Base-by-base conservation (phyloP, 2,797 vertebrate species). In the Alauda arvensis region DNA sequence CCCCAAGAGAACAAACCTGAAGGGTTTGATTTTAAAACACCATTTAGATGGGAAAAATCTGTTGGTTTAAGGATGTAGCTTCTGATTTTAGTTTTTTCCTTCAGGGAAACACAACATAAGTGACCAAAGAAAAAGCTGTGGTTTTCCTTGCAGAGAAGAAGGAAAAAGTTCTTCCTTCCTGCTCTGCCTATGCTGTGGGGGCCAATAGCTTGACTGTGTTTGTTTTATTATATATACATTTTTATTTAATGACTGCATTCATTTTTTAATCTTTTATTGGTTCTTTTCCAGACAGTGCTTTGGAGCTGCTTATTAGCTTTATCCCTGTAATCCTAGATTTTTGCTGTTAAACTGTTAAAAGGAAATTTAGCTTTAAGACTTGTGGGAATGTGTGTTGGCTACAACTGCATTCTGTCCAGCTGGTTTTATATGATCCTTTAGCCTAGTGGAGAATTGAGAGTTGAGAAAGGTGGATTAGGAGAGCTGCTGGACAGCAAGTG, bases 241-340 rank as follows among this genome's bases (percentile, higher is more conserved):
- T 89, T 59, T 85, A 20, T 84, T 89, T 90, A 83, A 85, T 83
- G 89, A 79, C 48, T 62, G 45, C 9, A 6, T 55, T 90, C 3
- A 21, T 53, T 92, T 92, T 87, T 90, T 90, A 91, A 87, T 77
- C 79, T 90, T 80, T 59, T 71, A 34, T 78, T 88, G 52, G 46
- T 83, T 95, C 57, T 88, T 94, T 90, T 91, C 76, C 87, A 87
- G 53, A 20, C 19, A 43, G 62, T 70, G 43, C 82, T 93, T 93
- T 90, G 90, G 48, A 87, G 43, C 42, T 78, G 42, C 78, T 90
- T 93, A 87, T 85, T 92, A 77, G 83, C 68, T 90, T 55, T 89
- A 65, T 65, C 68, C 51, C 75, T 85, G 84, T 93, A 94, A 93
- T 92, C 88, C 82, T 85, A 85, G 68, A 77, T 85, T 92, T 90